Conservation (phyloP, 2,888 invertebrate genomes). For the Eudemis profundana region DNA sequence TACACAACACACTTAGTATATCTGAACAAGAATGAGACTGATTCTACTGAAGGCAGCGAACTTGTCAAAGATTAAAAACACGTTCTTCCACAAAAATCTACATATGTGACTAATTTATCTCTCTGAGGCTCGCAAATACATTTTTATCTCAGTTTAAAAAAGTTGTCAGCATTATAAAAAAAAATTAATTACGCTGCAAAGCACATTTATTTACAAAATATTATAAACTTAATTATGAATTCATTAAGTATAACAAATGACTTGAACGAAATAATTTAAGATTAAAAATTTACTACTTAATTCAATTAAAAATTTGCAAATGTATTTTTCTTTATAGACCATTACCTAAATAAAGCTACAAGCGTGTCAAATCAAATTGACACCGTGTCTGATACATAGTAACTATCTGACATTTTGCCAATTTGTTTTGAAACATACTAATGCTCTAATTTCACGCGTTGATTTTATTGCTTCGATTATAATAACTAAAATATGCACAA, state of each 20-base stretch:
- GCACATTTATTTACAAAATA: no score
- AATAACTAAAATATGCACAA: constrained; percentile 1
- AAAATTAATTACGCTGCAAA: no score
- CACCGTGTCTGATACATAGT: not conserved
- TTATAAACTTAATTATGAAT: no score
- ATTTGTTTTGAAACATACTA: not conserved
- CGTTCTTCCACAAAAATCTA: not conserved
- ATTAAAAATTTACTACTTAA: no score
- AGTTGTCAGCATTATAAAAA: no score
- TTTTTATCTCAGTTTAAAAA: no score
- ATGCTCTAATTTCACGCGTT: constrained; percentile 7
- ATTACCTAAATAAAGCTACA: not conserved
- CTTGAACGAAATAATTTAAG: no score
- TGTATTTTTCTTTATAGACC: not conserved
- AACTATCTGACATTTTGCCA: not conserved
- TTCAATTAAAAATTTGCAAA: not conserved
- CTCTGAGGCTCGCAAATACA: not conserved
- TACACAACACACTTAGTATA: constrained; percentile 3
- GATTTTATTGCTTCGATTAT: constrained; percentile 2
- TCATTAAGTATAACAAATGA: no score
- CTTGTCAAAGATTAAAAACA: constrained; percentile 17
- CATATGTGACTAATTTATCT: no score
- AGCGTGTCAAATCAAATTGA: not conserved
- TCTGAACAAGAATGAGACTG: constrained; percentile 23
- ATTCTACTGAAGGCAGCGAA: constrained; percentile 25